phyloP scores from a whole-genome alignment of 2,888 invertebrate species.

The Acronicta alni region DNA sequence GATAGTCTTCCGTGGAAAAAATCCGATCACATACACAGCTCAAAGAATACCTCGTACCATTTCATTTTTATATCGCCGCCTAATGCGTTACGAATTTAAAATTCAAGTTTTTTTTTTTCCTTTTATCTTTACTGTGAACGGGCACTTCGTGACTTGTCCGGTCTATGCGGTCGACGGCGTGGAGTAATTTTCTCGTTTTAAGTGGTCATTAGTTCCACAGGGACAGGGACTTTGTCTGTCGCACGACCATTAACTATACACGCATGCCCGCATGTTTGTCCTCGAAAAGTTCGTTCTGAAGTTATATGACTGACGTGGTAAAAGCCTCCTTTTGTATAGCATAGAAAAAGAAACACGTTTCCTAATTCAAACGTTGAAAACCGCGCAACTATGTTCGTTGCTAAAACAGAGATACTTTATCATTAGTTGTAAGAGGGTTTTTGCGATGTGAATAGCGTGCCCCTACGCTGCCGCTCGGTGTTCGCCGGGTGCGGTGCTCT shows the following conservation, averaged over 20 bases:
- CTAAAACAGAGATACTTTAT: slow-evolving; percentile 63
- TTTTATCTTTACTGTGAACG: slow-evolving; percentile 65
- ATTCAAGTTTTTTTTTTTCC: slow-evolving; percentile 56
- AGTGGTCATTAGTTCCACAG: slow-evolving; percentile 86
- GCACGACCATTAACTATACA: slow-evolving; percentile 80
- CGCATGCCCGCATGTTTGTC: slow-evolving; percentile 68
- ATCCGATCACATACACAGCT: slow-evolving; percentile 40
- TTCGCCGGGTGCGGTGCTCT: slow-evolving; percentile 72
- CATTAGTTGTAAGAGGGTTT: slow-evolving; percentile 72
- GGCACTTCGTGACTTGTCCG: slow-evolving; percentile 81
- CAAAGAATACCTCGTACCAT: slow-evolving; percentile 27
- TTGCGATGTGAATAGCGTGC: slow-evolving; percentile 67
- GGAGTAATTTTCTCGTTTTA: slow-evolving; percentile 83
- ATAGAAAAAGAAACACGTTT: slow-evolving; percentile 28
- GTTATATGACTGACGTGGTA: slow-evolving; percentile 58
- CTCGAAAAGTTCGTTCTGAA: slow-evolving; percentile 60
- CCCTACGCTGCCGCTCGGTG: slow-evolving; percentile 67
- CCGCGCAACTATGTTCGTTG: slow-evolving; percentile 39
- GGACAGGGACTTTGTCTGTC: slow-evolving; percentile 80
- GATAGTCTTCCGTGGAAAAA: slow-evolving; percentile 54
- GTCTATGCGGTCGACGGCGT: slow-evolving; percentile 73
- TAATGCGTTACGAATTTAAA: slow-evolving; percentile 64
- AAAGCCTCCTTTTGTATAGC: slow-evolving; percentile 35
- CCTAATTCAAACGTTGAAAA: slow-evolving; percentile 39
- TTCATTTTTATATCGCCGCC: slow-evolving; percentile 50